Evolutionary conservation across 2,888 invertebrate genomes (phyloP), one percentile per base, ranked within the genome.

Genomic region (Ptychoptera contaminata): DNA sequence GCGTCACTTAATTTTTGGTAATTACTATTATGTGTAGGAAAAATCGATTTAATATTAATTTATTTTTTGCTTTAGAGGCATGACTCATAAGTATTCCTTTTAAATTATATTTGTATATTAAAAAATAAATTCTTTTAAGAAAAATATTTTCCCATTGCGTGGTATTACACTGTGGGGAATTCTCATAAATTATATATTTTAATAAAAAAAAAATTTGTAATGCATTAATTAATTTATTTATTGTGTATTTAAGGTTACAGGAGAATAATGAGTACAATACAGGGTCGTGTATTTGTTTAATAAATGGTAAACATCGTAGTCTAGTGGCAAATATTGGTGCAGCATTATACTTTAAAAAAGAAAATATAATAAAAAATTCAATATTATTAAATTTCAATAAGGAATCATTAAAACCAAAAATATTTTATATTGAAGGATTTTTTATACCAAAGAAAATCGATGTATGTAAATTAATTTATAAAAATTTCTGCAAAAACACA

Each of bases 401-500:
- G 34, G 5, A 56, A 59, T 10, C 39, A 61, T 58, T 58, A 36
- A 60, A 59, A 31, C 58, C 58, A 23, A 62, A 64, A 51, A 57
- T 64, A 9, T 54, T 73, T 31, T 74, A 74, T 50, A 60, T 76
- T 43, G 75, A 75, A 58, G 74, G 73, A 6, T 76, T 71, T 56
- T 76, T 76, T 55, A 55, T 76, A 38, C 68, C 71, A 0, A 62
- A 72, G 16, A 63, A 73, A 16, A 56, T 58, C 31, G 61, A 65
- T 16, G 62, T 67, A 5, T 67, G 68, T 7, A 54, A 62, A 35
- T 62, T 65, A 51, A 58, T 74, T 30, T 53, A 69, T 37, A 54
- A 65, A 11, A 56, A 67, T 29, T 61, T 65, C 46, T 63, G 69
- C 39, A 54, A 57, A 8, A 52, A 58, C 9, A 61, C 49, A 37